A percentile compares a stretch with the other conserved stretches of the same genome.
Evolutionary conservation across 2,797 vertebrate genomes (phyloP).

Genomic region (Neostethus bicornis): DNA sequence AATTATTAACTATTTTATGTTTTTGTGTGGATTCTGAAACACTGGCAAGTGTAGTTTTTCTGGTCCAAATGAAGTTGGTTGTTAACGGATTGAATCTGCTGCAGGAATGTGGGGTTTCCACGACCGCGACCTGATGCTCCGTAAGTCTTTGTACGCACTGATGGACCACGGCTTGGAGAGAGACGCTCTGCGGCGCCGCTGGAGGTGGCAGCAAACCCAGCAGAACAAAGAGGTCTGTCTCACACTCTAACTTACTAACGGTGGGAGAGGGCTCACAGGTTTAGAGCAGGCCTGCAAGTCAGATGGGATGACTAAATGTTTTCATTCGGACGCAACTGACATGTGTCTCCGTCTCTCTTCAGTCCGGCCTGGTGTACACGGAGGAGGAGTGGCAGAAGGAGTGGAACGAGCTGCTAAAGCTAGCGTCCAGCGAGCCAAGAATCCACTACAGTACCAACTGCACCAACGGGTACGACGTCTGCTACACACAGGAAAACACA

Average conservation of each 20-base stretch:
- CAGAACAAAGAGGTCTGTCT: conserved; percentile 95
- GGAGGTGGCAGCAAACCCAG: conserved; percentile 97
- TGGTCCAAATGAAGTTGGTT: no score
- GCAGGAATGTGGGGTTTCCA: conserved; percentile 99
- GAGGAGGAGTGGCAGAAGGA: conserved; percentile 99
- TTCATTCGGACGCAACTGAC: conserved; percentile 10
- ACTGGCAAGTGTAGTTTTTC: neutral
- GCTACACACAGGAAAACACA: conserved; percentile 60
- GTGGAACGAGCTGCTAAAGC: conserved; percentile 93
- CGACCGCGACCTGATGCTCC: conserved; percentile 91
- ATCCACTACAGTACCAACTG: conserved; percentile 91
- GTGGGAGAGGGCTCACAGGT: no score
- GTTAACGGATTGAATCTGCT: no score
- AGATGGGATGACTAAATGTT: no score
- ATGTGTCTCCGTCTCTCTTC: conserved; percentile 36
- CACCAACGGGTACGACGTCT: conserved; percentile 75
- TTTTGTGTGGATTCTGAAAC: no score
- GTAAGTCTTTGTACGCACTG: conserved; percentile 90
- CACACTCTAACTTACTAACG: no score
- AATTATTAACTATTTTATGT: no score
- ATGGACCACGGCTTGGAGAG: conserved; percentile 92
- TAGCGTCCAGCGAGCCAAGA: conserved; percentile 90
- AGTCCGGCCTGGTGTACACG: conserved; percentile 97
- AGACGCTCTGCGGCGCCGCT: conserved; percentile 88
- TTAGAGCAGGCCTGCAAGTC: no score